These are phyloP conservation scores for Hyaena hyaena DNA, from an alignment of 2,113 vertebrate species.

Conservation along the genomic window DNA sequence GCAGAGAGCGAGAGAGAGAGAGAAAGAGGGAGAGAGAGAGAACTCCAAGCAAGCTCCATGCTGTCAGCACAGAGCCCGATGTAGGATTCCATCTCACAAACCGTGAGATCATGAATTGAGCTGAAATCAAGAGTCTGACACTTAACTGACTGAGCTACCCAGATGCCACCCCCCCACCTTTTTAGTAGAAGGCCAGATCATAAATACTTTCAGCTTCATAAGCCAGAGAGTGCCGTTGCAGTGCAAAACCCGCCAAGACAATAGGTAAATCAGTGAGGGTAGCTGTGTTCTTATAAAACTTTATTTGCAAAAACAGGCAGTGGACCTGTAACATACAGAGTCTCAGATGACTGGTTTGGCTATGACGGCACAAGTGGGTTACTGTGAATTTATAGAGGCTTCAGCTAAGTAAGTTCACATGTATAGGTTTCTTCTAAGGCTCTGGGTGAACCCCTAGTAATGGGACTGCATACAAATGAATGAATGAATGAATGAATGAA, in stretches of 20 bases:
- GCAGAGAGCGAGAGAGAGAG: no score
- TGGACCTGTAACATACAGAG: neutral
- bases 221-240: neutral
- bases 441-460: neutral
- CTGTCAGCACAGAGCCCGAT: no score
- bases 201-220: neutral
- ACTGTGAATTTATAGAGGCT: neutral
- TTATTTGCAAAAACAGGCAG: neutral
- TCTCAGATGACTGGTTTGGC: neutral
- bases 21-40: no score
- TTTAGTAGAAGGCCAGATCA: neutral
- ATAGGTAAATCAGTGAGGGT: neutral
- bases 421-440: neutral
- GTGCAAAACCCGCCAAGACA: rapidly evolving
- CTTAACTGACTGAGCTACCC: no score
- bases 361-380: neutral
- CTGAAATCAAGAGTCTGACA: no score
- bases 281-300: neutral
- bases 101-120: no score
- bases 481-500: neutral
- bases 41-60: no score
- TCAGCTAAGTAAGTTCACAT: neutral
- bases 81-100: no score
- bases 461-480: neutral
- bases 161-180: no score